These are phyloP conservation scores for Ptilodon capucinus DNA, from an alignment of 2,888 invertebrate species.

Conservation along the genomic window DNA sequence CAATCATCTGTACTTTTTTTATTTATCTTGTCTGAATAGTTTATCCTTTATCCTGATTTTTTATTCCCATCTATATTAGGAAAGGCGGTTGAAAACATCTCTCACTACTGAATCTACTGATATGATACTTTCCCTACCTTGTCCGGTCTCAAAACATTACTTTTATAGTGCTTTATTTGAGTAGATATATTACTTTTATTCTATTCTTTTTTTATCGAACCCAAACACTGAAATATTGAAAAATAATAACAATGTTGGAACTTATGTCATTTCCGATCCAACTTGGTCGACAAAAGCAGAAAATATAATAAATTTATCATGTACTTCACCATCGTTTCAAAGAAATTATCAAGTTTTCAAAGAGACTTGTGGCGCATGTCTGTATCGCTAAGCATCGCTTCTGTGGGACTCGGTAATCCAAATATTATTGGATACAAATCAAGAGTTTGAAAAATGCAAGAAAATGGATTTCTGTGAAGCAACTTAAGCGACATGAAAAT, in stretches of 20 bases:
- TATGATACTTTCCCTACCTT: too few relatives aligned
- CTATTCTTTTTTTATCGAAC: background rate
- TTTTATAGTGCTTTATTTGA: too few relatives aligned
- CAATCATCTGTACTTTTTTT: slow-evolving; percentile 23
- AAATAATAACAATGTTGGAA: background rate
- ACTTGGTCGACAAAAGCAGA: background rate
- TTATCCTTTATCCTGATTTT: slow-evolving; percentile 18
- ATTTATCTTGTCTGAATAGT: slow-evolving; percentile 23
- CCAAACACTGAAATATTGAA: background rate
- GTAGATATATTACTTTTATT: too few relatives aligned
- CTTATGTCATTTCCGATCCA: background rate
- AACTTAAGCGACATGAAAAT: too few relatives aligned
- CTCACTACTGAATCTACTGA: too few relatives aligned
- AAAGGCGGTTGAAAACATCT: too few relatives aligned
- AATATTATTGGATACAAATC: slow-evolving; percentile 6
- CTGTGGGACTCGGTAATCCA: slow-evolving; percentile 4
- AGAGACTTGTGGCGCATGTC: slow-evolving; percentile 4
- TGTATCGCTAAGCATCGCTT: background rate
- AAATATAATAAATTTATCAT: background rate
- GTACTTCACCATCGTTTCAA: background rate
- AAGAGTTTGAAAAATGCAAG: slow-evolving; percentile 5
- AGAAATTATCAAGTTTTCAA: slow-evolving; percentile 10
- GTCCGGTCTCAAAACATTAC: too few relatives aligned
- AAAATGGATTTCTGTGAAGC: background rate
- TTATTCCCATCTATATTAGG: background rate